Evolutionary conservation across 2,888 invertebrate genomes (phyloP), one percentile per base, ranked within the genome.

Genomic region (Rotaria magnacalcarata): DNA sequence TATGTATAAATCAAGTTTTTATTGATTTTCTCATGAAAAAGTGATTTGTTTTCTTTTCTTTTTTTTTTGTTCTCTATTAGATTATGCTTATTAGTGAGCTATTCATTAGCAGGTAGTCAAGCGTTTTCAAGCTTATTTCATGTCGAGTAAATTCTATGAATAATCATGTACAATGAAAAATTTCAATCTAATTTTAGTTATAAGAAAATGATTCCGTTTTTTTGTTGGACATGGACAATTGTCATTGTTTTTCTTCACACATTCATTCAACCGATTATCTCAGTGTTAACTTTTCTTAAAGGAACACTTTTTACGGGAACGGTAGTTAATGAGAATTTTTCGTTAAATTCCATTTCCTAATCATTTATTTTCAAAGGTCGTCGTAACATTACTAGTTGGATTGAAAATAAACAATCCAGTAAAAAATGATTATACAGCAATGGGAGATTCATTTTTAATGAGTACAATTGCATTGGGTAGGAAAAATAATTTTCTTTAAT

Each of bases 91-190:
- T 87, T 90, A 50, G 89, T 90, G 74, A 90, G 90, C 86, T 90
- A 90, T 88, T 89, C 90, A n/a, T 87, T 90, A 85, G 90, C 90
- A 85, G 90, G 90, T 10, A 90, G 90, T 88, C 89, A 90, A 87
- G 90, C 90, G 0, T 90, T 89, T 88, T 89, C 90, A 58, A 88
- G 89, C 74, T 75, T 90, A 41, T 88, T 90, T 60, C 89, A 89
- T 43, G 88, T 90, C 90, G 88, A 88, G 88, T 88, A 86, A 21
- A 85, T 24, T 75, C 85, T 43, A 75, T 75, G 8, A 50, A 56
- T 50, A 74, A 86, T 43, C 14, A 80, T 3, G 56, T 74, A 34
- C 34, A 8, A 34, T 2, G 4, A 80, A 47, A 80, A 47, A 43
- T 80, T 80, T 75, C 21, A 5, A 4, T 4, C n/a, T 80, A 5